Evolutionary conservation across 2,113 vertebrate species (phyloP), one percentile per base, ranked within the genome.

Genomic region (Dunckerocampus dactyliophorus): DNA sequence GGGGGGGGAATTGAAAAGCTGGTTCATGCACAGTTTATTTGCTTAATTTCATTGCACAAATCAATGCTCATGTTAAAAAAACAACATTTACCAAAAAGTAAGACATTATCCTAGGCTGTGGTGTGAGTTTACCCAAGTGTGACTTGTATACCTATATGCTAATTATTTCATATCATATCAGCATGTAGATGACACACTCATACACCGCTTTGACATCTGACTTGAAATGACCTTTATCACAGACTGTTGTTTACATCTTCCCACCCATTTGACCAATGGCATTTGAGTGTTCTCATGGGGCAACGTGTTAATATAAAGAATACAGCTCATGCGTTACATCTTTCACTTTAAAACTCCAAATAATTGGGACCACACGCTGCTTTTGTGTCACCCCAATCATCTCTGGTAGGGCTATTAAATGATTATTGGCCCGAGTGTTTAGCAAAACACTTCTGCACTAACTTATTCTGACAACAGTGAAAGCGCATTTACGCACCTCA

Each of bases 1-100:
- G 24, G 9, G 9, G 11, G 1, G 9, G 21, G 22, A n/a, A 47
- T 45, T 63, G 51, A 69, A 59, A 67, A 65, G 11, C 55, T 19
- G 24, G 50, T 67, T 82, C 63, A 79, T 65, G 81, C 62, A 71
- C 54, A 56, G 54, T 56, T 56, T 34, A 56, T 12, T 39, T 10
- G 34, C 28, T 54, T 52, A 0, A 52, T 31, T 54, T 37, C 52
- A 55, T 6, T 39, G 28, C 17, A 37, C 2, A 56, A 56, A 42
- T 56, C 19, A 42, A 20, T 42, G 12, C 34, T 8, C 19, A 42
- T 39, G 11, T 19, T 39, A 37, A 16, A 54, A 54, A 34, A 28
- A 52, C 17, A 10, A 20, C 31, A 17, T 37, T n/a, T 55, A 39
- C 31, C 24, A 15, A 15, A 17, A 31, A 4, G 28, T 16, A 51